Conservation (phyloP, 1,140 invertebrate genomes). For the Onthophagus taurus region DNA sequence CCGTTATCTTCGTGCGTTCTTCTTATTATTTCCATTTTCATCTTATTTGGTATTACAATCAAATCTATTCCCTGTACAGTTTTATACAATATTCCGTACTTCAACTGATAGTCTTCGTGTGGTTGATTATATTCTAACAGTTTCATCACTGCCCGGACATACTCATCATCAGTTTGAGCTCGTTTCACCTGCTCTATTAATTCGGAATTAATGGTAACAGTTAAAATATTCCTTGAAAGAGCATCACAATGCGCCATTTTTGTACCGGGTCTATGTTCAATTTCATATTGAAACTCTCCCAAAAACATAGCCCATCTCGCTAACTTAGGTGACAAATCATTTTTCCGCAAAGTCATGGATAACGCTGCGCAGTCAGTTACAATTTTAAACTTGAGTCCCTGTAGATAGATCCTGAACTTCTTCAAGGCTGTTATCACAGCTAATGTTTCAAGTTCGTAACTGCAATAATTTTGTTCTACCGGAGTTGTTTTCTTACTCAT, state of each 20-base stretch:
- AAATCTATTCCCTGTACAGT: slow-evolving; percentile 14
- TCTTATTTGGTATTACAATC: slow-evolving; percentile 20
- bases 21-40: slow-evolving; percentile 17
- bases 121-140: slow-evolving; percentile 2
- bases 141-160: slow-evolving; percentile 11
- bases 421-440: slow-evolving; percentile 12
- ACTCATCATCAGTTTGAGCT: slow-evolving; percentile 17
- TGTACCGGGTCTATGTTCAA: slow-evolving; percentile 16
- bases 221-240: slow-evolving; percentile 9
- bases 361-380: slow-evolving; percentile 14
- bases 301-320: slow-evolving; percentile 21
- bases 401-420: slow-evolving; percentile 7
- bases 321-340: slow-evolving; percentile 12
- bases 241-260: slow-evolving; percentile 21
- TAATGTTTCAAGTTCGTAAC: slow-evolving; percentile 20
- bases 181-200: slow-evolving; percentile 18
- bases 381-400: slow-evolving; percentile 12
- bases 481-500: slow-evolving; percentile 18
- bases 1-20: slow-evolving; percentile 22
- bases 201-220: not conserved
- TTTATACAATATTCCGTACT: slow-evolving; percentile 19
- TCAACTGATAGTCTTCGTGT: slow-evolving; percentile 16
- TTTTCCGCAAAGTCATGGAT: slow-evolving; percentile 12
- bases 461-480: slow-evolving; percentile 17
- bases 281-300: slow-evolving; percentile 17